These are phyloP conservation scores for Ginglymostoma cirratum DNA, from an alignment of 2,113 vertebrate species.

Conservation along the genomic window DNA sequence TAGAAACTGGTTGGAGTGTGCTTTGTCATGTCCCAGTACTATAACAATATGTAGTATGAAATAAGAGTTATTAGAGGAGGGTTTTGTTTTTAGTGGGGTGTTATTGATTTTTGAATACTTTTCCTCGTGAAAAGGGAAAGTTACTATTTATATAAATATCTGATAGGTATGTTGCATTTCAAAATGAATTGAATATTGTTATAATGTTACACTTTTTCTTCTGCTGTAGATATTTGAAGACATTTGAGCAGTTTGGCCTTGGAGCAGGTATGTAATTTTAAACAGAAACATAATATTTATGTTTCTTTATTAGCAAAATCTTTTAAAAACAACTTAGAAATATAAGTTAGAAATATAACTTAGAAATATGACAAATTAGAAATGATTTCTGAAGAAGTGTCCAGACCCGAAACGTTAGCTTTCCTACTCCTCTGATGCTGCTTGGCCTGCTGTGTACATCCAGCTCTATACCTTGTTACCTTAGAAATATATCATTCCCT, in stretches of 20 bases:
- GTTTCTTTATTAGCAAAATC: background rate
- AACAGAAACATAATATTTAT: too few species aligned
- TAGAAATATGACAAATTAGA: too few species aligned
- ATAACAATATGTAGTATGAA: background rate
- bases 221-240: slow-evolving; percentile 21
- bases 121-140: background rate
- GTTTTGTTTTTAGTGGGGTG: background rate
- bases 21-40: background rate
- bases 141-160: background rate
- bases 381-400: too few species aligned
- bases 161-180: background rate
- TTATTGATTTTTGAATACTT: background rate
- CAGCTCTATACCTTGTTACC: too few species aligned
- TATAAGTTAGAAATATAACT: too few species aligned
- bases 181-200: background rate
- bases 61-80: background rate
- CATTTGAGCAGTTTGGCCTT: background rate
- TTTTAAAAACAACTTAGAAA: background rate
- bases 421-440: too few species aligned
- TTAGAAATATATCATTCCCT: too few species aligned
- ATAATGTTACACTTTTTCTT: background rate
- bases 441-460: too few species aligned
- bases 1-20: background rate
- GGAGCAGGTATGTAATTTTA: slow-evolving; percentile 14
- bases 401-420: too few species aligned